Conservation (phyloP, 53 echinoderm and acorn worm genomes). For the Holothuria leucospilota region DNA sequence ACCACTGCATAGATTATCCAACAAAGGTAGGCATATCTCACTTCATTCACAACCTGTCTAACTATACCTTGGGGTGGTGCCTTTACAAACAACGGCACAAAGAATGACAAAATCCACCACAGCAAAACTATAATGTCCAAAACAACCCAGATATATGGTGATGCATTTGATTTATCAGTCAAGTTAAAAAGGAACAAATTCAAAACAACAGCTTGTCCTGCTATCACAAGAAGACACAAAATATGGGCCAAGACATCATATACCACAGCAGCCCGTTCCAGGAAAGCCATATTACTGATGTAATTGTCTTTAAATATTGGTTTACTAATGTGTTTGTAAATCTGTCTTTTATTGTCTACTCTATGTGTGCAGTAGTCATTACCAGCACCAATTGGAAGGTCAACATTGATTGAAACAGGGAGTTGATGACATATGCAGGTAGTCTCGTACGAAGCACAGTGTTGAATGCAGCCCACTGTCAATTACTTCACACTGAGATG, state of each 20-base stretch:
- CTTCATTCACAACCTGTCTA: conserved; percentile 31
- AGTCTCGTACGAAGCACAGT: too few relatives aligned
- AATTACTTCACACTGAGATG: too few relatives aligned
- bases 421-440: too few relatives aligned
- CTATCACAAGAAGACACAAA: conserved; percentile 68
- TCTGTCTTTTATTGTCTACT: too few relatives aligned
- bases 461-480: too few relatives aligned
- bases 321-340: too few relatives aligned
- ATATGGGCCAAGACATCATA: conserved; percentile 67
- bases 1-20: conserved; percentile 76
- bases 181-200: conserved; percentile 71
- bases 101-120: conserved; percentile 50
- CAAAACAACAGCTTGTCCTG: conserved; percentile 64
- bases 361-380: too few relatives aligned
- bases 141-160: conserved; percentile 76
- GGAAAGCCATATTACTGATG: too few relatives aligned
- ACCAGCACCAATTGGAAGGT: too few relatives aligned
- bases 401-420: too few relatives aligned
- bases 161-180: conserved; percentile 47
- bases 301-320: too few relatives aligned
- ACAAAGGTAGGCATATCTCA: conserved; percentile 71
- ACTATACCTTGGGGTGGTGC: not conserved
- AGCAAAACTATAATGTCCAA: conserved; percentile 67
- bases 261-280: not conserved
- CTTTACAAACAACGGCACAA: not conserved